Conservation (phyloP, 2,113 vertebrate genomes). For the Albula goreensis region DNA sequence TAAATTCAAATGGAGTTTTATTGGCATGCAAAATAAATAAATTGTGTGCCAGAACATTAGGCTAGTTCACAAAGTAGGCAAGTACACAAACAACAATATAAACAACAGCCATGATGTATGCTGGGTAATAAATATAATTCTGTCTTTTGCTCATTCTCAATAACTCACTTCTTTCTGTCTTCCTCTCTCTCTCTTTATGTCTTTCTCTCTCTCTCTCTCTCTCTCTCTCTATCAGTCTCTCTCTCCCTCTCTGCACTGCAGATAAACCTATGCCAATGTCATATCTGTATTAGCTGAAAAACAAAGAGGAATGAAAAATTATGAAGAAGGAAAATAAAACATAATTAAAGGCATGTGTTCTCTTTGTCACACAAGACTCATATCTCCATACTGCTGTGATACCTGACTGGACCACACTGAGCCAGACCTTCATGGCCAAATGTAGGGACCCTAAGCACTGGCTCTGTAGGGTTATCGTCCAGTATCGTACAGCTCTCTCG, state of each 20-base stretch:
- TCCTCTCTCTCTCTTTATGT: neutral
- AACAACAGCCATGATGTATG: conserved; percentile 15
- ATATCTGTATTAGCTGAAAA: neutral
- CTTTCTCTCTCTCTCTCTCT: neutral
- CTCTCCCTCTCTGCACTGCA: neutral
- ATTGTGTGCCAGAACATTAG: neutral
- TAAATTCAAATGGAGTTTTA: neutral
- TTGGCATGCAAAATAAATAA: neutral
- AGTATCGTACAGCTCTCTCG: neutral
- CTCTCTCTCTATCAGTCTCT: neutral
- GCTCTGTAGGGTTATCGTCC: neutral
- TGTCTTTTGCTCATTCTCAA: conserved; percentile 35
- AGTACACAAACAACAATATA: neutral
- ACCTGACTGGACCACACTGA: too few relatives aligned
- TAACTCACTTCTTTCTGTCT: neutral
- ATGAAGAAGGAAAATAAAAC: conserved; percentile 8
- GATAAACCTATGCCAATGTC: conserved; percentile 4
- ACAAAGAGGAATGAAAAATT: conserved; percentile 13
- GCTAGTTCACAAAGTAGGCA: neutral
- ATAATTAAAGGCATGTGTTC: neutral
- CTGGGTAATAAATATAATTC: conserved; percentile 50
- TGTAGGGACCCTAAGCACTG: neutral
- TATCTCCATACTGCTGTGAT: too few relatives aligned
- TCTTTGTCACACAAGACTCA: too few relatives aligned
- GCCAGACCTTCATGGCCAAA: neutral